Conservation (phyloP, 2,113 vertebrate genomes). For the Bungarus multicinctus region DNA sequence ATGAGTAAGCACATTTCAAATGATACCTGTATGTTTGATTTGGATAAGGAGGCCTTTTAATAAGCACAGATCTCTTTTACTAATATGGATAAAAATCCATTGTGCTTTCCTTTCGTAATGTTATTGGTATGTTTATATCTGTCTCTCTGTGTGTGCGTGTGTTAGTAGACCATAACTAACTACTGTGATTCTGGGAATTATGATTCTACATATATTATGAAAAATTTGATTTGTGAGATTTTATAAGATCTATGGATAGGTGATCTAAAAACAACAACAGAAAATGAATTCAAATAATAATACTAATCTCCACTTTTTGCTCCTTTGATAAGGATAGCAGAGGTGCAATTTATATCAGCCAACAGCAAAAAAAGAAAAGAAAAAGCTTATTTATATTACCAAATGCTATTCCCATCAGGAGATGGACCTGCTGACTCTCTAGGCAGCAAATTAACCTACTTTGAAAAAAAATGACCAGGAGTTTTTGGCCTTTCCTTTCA, state of each 20-base stretch:
- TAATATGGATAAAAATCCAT: not conserved
- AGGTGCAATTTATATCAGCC: slow-evolving; percentile 5
- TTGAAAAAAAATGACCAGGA: slow-evolving; percentile 1
- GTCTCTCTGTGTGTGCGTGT: accelerated
- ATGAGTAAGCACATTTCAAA: not conserved
- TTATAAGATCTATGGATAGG: not conserved
- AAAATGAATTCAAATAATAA: not conserved
- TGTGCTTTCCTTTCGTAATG: not conserved
- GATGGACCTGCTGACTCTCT: not conserved
- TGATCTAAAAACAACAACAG: not conserved
- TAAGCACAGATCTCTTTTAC: not conserved
- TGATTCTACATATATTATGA: not conserved
- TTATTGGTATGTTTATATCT: not conserved
- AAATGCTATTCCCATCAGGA: not conserved
- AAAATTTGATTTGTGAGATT: not conserved
- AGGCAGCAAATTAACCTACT: not conserved
- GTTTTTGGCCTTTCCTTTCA: slow-evolving; percentile 10
- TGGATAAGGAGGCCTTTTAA: not conserved
- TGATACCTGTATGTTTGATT: not conserved
- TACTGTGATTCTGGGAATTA: not conserved
- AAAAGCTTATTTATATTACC: not conserved
- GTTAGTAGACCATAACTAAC: accelerated
- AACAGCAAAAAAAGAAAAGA: not conserved
- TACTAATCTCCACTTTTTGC: not conserved
- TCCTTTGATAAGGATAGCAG: slow-evolving; percentile 3